Base-by-base conservation (phyloP, 2,888 invertebrate genomes). In the Pachymerium ferrugineum region DNA sequence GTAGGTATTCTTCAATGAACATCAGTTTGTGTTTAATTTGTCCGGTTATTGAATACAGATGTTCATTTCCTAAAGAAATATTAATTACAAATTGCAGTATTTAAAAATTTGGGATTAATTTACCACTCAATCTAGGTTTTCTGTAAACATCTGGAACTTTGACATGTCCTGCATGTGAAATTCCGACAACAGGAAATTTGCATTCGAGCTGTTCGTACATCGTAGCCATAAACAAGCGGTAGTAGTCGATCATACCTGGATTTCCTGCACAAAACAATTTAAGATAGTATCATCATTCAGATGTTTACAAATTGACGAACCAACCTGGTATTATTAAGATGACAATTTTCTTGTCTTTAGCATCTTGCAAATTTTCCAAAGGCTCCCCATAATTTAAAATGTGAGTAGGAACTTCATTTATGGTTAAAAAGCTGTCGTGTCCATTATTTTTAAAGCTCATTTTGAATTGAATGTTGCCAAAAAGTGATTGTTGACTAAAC, bases 161-260 rank as follows among this genome's bases (percentile, higher is more conserved):
- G 31, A 91, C 90, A 81, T 94, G 95, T 29, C 96, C 96, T 77
- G 89, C 88, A 81, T 92, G 91, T 70, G 89, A 91, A 75, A 96
- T 83, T 35, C 90, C 86, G 90, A 94, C 94, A 2, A 95, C 88
- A 6, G 94, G 90, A 74, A 89, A 84, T 72, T 85, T 84, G 5
- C 81, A 80, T 0, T 84, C 84, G 33, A 90, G 83, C 73, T 84
- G 85, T 76, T 85, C 82, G 80, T 91, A 86, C 5, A 96, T 78
- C 31, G 85, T 84, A 62, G 86, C 84, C 77, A 90, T 86, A 82
- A 95, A 96, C 78, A 87, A 86, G 35, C 86, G 86, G 79, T 96
- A 96, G 82, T 90, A 95, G 75, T 89, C 88, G 0, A 90, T 87
- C 28, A 94, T 81, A 1, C 96, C 96, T 8, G 96, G 96, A 85